Evolutionary conservation across 2,797 vertebrate species (phyloP).

Genomic region (Gymnoscopelus braueri): DNA sequence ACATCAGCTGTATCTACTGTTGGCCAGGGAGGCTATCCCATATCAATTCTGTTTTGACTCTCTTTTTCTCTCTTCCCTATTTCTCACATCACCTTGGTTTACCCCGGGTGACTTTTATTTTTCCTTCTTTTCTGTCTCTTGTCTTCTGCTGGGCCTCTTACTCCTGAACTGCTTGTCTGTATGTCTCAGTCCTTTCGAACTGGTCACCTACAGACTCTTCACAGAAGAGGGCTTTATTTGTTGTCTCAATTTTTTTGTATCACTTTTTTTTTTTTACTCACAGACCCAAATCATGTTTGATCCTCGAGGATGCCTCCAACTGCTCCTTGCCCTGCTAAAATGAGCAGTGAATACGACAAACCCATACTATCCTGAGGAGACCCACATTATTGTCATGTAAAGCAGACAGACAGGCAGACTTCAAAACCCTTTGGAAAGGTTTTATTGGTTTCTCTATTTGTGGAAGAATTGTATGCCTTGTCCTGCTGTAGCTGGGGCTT

Average conservation of each 20-base stretch:
- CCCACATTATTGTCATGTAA: neutral
- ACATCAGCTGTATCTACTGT: slow-evolving; percentile 38
- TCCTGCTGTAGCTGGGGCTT: slow-evolving; percentile 11
- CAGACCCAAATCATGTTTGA: slow-evolving; percentile 18
- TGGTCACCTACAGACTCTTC: slow-evolving; percentile 3
- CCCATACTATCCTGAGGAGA: neutral
- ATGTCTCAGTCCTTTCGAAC: slow-evolving; percentile 19
- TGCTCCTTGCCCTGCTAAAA: slow-evolving; percentile 14
- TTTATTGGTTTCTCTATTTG: slow-evolving; percentile 8
- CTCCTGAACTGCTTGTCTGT: slow-evolving; percentile 4
- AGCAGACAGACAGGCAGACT: neutral
- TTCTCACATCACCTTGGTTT: slow-evolving; percentile 63
- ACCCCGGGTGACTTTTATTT: slow-evolving; percentile 38
- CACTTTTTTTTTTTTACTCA: slow-evolving; percentile 10
- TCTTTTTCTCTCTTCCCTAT: slow-evolving; percentile 33
- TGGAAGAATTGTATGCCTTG: slow-evolving; percentile 8
- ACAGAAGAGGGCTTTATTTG: neutral
- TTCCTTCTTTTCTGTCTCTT: slow-evolving; percentile 33
- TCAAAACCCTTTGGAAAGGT: slow-evolving; percentile 2
- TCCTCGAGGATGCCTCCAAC: slow-evolving; percentile 11
- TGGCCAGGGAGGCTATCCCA: slow-evolving; percentile 52
- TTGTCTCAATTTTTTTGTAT: slow-evolving; percentile 7
- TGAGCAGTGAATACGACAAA: slow-evolving; percentile 13
- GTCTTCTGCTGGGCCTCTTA: neutral
- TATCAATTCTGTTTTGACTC: slow-evolving; percentile 58